Evolutionary conservation across 2,797 vertebrate species (phyloP).

Genomic region (Scomberomorus guttatus): DNA sequence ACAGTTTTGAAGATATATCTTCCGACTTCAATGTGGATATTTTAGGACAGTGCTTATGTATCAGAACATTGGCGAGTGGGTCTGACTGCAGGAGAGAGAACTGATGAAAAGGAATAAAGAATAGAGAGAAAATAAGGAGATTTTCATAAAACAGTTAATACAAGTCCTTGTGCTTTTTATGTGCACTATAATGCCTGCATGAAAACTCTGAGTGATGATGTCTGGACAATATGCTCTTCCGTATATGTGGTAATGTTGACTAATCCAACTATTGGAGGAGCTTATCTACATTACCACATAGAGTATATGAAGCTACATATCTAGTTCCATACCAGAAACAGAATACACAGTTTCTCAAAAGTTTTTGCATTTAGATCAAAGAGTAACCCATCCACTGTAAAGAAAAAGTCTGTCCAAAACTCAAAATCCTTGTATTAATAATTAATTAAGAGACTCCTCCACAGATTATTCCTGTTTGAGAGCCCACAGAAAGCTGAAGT

Average conservation of each 20-base stretch:
- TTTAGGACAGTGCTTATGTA: conserved; percentile 59
- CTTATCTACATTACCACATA: not conserved
- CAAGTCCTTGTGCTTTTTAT: conserved; percentile 8
- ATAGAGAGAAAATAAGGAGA: conserved; percentile 28
- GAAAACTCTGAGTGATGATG: conserved; percentile 1
- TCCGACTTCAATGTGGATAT: conserved; percentile 59
- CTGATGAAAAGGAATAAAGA: conserved; percentile 38
- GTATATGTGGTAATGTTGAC: not conserved
- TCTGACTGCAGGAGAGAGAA: conserved; percentile 37
- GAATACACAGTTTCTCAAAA: not conserved
- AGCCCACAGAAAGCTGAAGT: not conserved
- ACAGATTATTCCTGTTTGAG: not conserved
- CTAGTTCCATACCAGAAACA: not conserved
- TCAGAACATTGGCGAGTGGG: conserved; percentile 41
- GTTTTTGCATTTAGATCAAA: not conserved
- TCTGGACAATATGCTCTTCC: not conserved
- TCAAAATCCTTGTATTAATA: conserved; percentile 10
- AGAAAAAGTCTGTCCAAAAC: not conserved
- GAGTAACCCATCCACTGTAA: not conserved
- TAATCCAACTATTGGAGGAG: not conserved
- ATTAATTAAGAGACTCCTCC: not conserved
- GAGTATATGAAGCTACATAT: not conserved
- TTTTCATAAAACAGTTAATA: conserved; percentile 19
- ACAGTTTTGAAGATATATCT: conserved; percentile 49
- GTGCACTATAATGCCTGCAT: not conserved